Percentiles rank a stretch among this genome's conserved stretches.
Conservation (phyloP, 2,888 invertebrate genomes). For the Eristalis pertinax region DNA sequence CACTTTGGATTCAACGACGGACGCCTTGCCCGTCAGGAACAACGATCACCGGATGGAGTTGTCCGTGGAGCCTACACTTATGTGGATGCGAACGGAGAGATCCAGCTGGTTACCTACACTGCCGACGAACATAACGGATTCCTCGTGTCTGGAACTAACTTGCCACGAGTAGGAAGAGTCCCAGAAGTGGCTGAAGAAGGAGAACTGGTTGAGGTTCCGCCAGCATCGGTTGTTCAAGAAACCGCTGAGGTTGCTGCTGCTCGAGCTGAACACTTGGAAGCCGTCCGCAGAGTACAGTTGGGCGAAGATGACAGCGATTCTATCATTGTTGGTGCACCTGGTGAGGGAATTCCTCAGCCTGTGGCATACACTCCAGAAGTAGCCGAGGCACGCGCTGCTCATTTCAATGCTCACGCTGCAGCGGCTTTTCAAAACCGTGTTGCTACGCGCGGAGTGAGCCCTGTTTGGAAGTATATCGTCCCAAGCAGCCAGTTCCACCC, state of each 20-base stretch:
- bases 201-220: slow-evolving; percentile 16
- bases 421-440: background rate
- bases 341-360: background rate
- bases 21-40: slow-evolving; percentile 45
- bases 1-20: slow-evolving; percentile 65
- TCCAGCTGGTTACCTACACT: slow-evolving; percentile 76
- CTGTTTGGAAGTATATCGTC: background rate
- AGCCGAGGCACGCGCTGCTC: slow-evolving; percentile 58
- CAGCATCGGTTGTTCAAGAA: slow-evolving; percentile 32
- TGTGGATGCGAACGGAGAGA: slow-evolving; percentile 77
- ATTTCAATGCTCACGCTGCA: slow-evolving; percentile 32
- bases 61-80: slow-evolving; percentile 78
- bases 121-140: slow-evolving; percentile 76
- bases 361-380: slow-evolving; percentile 63
- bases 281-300: slow-evolving; percentile 12
- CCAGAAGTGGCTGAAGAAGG: slow-evolving; percentile 9
- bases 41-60: slow-evolving; percentile 73
- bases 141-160: slow-evolving; percentile 75
- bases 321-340: background rate
- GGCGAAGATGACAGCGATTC: background rate
- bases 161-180: slow-evolving; percentile 56
- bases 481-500: slow-evolving; percentile 31
- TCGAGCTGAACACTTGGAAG: slow-evolving; percentile 53
- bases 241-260: slow-evolving; percentile 61
- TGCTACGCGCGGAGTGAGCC: background rate